Evolutionary conservation across 2,888 invertebrate genomes (phyloP).

Genomic region (Colletes collaris): DNA sequence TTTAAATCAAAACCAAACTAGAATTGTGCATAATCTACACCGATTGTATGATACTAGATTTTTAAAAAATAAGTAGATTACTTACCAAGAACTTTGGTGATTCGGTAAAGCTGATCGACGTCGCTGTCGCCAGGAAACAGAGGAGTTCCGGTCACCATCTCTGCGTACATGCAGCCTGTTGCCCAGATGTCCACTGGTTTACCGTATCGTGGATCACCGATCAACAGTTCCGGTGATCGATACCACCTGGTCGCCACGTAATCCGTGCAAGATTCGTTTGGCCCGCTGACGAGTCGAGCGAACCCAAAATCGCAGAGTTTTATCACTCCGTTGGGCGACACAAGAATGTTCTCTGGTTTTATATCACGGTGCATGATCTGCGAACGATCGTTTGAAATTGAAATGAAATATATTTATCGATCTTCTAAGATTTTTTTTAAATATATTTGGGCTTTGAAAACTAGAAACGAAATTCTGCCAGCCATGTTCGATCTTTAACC

Average conservation of each 20-base stretch:
- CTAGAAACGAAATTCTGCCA: too few species aligned
- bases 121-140: constrained; percentile 95
- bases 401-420: too few species aligned
- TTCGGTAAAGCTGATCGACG: constrained; percentile 93
- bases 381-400: not conserved
- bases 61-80: too few species aligned
- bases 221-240: constrained; percentile 92
- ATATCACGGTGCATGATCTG: constrained; percentile 95
- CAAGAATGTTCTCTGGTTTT: constrained; percentile 94
- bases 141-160: constrained; percentile 94
- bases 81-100: constrained; percentile 90
- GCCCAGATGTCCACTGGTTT: constrained; percentile 95
- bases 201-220: constrained; percentile 90
- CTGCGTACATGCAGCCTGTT: constrained; percentile 92
- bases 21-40: too few species aligned
- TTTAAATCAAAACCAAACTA: too few species aligned
- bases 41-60: too few species aligned
- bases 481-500: too few species aligned
- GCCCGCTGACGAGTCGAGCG: constrained; percentile 88
- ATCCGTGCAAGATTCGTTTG: constrained; percentile 93
- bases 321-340: constrained; percentile 91
- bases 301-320: constrained; percentile 97
- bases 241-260: constrained; percentile 97
- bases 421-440: too few species aligned
- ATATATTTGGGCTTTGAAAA: too few species aligned